These are phyloP conservation scores for Heterohyrax brucei DNA, from an alignment of 2,797 vertebrate species.

Conservation along the genomic window DNA sequence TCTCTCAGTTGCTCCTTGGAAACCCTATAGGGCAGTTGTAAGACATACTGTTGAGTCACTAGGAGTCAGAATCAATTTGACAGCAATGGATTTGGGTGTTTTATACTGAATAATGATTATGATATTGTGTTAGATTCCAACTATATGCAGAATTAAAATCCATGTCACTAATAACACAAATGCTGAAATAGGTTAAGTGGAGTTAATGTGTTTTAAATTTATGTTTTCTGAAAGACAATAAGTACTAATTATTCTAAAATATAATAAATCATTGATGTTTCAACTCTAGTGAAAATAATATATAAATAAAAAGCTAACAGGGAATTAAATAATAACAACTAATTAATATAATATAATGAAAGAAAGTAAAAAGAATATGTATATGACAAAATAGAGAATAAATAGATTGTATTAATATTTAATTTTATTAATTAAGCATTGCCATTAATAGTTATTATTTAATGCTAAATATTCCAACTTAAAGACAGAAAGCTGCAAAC, in stretches of 20 bases:
- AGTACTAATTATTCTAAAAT: neutral
- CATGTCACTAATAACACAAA: neutral
- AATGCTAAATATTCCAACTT: neutral
- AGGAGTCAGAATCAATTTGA: no score
- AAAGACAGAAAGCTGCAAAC: neutral
- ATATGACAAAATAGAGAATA: neutral
- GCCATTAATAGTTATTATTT: neutral
- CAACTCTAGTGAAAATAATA: neutral
- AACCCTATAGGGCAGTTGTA: no score
- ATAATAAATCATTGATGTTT: neutral
- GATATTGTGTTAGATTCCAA: neutral
- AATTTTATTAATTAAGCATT: no score
- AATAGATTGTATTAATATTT: neutral
- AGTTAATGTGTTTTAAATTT: neutral
- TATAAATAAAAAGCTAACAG: neutral
- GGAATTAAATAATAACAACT: neutral
- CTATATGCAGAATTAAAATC: slow-evolving; percentile 16
- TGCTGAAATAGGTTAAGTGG: neutral
- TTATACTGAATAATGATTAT: slow-evolving; percentile 11
- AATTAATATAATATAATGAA: neutral
- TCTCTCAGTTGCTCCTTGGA: no score
- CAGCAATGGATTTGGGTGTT: no score
- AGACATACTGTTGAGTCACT: no score
- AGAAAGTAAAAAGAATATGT: neutral
- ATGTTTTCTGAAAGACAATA: neutral